These are phyloP conservation scores for Sphaerophoria taeniata DNA, from an alignment of 2,888 invertebrate species.

Conservation along the genomic window DNA sequence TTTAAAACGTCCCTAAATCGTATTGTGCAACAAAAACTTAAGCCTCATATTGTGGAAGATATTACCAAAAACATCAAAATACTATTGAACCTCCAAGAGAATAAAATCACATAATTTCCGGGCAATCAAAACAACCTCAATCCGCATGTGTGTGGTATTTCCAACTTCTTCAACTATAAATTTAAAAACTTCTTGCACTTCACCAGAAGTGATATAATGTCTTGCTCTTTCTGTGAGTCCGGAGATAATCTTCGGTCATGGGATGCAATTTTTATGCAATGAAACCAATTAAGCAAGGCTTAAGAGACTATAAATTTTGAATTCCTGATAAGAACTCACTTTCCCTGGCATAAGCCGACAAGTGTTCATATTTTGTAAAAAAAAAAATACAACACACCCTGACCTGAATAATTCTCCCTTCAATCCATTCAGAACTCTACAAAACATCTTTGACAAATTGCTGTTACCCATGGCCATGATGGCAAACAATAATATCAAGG, in stretches of 20 bases:
- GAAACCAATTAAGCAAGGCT: slow-evolving; percentile 31
- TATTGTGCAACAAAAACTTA: slow-evolving; percentile 31
- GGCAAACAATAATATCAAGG: background rate
- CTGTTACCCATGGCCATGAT: slow-evolving; percentile 8
- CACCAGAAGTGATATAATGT: slow-evolving; percentile 51
- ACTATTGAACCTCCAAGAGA: slow-evolving; percentile 18
- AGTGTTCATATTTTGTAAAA: background rate
- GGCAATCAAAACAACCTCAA: slow-evolving; percentile 53
- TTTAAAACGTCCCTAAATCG: too few relatives aligned
- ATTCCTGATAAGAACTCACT: slow-evolving; percentile 29
- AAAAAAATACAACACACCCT: slow-evolving; percentile 17
- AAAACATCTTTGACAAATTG: background rate
- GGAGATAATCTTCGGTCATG: slow-evolving; percentile 37
- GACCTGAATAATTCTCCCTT: slow-evolving; percentile 26
- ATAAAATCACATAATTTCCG: slow-evolving; percentile 63
- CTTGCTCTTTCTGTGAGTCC: slow-evolving; percentile 8
- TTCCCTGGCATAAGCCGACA: slow-evolving; percentile 13
- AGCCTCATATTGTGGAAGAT: slow-evolving; percentile 21
- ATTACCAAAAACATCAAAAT: background rate
- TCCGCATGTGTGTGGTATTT: slow-evolving; percentile 32
- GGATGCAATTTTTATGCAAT: background rate
- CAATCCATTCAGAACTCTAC: slow-evolving; percentile 28
- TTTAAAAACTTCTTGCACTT: background rate
- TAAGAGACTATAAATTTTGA: slow-evolving; percentile 16
- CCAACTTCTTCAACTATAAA: background rate